Conservation (phyloP, 2,113 vertebrate species). For the Pygoscelis antarcticus region DNA sequence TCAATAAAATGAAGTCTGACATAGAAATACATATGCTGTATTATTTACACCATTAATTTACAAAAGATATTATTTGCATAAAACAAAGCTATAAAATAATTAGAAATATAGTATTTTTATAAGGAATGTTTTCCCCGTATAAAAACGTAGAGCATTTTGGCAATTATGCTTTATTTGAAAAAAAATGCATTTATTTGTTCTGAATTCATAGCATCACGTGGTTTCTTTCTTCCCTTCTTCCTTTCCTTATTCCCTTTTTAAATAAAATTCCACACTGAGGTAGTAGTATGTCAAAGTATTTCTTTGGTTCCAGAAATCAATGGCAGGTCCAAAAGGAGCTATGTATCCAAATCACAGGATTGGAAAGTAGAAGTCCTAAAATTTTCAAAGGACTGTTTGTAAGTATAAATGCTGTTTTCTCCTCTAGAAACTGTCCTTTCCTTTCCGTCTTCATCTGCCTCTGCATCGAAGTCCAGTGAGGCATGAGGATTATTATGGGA, state of each 20-base stretch:
- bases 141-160: slow-evolving; percentile 66
- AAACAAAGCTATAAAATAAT: slow-evolving; percentile 80
- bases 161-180: slow-evolving; percentile 82
- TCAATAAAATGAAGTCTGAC: slow-evolving; percentile 77
- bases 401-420: slow-evolving; percentile 68
- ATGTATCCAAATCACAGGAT: slow-evolving; percentile 77
- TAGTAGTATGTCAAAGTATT: slow-evolving; percentile 83
- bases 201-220: slow-evolving; percentile 53
- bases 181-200: slow-evolving; percentile 75
- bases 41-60: slow-evolving; percentile 92
- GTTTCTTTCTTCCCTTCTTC: slow-evolving; percentile 48
- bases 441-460: slow-evolving; percentile 72
- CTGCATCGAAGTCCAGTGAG: slow-evolving; percentile 74
- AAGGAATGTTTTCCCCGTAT: slow-evolving; percentile 66
- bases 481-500: slow-evolving; percentile 74
- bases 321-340: slow-evolving; percentile 49
- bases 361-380: slow-evolving; percentile 78
- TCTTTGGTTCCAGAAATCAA: slow-evolving; percentile 69
- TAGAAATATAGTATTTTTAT: slow-evolving; percentile 73
- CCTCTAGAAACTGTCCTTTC: slow-evolving; percentile 63
- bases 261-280: slow-evolving; percentile 87
- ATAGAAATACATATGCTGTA: slow-evolving; percentile 76
- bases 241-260: slow-evolving; percentile 61
- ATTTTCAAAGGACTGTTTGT: slow-evolving; percentile 77
- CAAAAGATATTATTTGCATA: slow-evolving; percentile 77